These are phyloP conservation scores for Ailuropoda melanoleuca DNA, from an alignment of 2,113 vertebrate genomes.

Conservation along the genomic window DNA sequence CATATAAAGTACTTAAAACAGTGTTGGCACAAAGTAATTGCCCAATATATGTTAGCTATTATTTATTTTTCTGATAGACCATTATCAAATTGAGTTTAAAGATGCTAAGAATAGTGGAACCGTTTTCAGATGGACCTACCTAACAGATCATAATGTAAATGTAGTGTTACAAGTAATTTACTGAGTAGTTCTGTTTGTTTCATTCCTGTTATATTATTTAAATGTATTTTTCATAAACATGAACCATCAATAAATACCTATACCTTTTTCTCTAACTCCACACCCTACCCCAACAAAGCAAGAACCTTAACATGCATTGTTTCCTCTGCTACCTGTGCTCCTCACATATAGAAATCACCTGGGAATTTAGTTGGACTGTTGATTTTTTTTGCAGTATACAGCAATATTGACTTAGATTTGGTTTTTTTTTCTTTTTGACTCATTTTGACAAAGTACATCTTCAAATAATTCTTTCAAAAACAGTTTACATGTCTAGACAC, in stretches of 20 bases:
- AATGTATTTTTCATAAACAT: constrained; percentile 16
- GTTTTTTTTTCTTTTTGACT: neutral
- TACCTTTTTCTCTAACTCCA: neutral
- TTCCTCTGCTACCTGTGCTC: neutral
- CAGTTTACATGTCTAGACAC: neutral
- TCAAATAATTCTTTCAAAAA: constrained; percentile 44
- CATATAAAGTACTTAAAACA: neutral
- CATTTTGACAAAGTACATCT: neutral
- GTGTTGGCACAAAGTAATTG: neutral
- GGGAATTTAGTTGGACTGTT: neutral
- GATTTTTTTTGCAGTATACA: neutral
- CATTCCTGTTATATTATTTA: neutral
- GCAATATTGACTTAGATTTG: constrained; percentile 11
- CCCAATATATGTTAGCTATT: neutral
- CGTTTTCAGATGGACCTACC: neutral
- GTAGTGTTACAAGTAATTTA: neutral
- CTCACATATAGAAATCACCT: neutral
- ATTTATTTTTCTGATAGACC: neutral
- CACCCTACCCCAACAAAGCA: neutral
- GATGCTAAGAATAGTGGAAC: neutral
- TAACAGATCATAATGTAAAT: neutral
- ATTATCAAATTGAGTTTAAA: neutral
- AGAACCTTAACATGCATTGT: neutral
- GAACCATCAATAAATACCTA: neutral
- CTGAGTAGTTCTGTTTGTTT: constrained; percentile 1